phyloP scores from a whole-genome alignment of 1,140 invertebrate genomes.

The Geopemphigus sp. region DNA sequence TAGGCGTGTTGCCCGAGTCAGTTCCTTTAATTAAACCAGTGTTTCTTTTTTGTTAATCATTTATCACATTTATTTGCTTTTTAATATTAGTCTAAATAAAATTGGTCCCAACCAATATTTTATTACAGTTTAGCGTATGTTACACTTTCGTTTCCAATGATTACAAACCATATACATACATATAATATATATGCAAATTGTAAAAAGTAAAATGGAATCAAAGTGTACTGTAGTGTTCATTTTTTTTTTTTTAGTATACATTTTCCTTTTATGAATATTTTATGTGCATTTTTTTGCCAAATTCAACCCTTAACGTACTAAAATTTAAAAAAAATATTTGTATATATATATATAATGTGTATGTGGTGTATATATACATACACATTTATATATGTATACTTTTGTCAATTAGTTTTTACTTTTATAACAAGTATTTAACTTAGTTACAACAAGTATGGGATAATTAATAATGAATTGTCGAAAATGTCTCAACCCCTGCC shows the following conservation, averaged over 20 bases:
- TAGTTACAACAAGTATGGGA: constrained; percentile 7
- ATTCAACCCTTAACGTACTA: constrained; percentile 2
- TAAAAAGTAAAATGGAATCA: constrained; percentile 37
- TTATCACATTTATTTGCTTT: neutral
- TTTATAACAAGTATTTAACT: constrained; percentile 43
- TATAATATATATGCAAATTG: constrained; percentile 13
- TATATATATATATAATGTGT: neutral
- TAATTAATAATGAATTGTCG: neutral
- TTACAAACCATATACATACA: neutral
- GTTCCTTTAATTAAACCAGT: constrained; percentile 39
- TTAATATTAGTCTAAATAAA: constrained; percentile 29
- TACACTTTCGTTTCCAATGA: constrained; percentile 21
- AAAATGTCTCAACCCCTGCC: constrained; percentile 22
- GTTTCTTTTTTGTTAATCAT: constrained; percentile 9
- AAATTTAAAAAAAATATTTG: neutral
- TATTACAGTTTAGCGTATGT: constrained; percentile 13
- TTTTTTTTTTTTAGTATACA: neutral
- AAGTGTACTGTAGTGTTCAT: constrained; percentile 29
- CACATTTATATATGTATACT: constrained; percentile 23
- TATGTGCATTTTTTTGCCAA: neutral
- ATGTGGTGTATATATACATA: neutral
- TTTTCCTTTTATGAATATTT: constrained; percentile 13
- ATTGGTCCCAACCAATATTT: constrained; percentile 1
- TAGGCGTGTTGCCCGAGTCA: neutral
- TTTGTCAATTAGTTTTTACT: constrained; percentile 49